Evolutionary conservation across 2,888 invertebrate genomes (phyloP).

Genomic region (Apantesis nais): DNA sequence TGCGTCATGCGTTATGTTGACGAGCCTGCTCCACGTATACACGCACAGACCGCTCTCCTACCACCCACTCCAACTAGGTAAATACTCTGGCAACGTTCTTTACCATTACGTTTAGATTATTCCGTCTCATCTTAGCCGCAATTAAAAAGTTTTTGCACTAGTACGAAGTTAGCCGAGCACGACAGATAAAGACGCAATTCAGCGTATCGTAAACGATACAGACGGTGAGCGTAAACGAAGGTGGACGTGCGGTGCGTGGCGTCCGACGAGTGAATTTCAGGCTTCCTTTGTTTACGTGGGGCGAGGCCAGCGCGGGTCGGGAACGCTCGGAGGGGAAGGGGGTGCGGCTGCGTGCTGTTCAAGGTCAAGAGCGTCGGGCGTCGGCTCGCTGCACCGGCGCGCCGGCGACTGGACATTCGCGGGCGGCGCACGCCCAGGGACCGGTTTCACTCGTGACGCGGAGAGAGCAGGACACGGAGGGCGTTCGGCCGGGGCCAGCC

Average conservation of each 20-base stretch:
- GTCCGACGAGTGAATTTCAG: slow-evolving; percentile 67
- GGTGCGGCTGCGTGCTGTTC: slow-evolving; percentile 72
- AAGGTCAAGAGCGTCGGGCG: slow-evolving; percentile 82
- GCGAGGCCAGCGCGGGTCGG: slow-evolving; percentile 64
- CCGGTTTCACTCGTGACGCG: slow-evolving; percentile 5
- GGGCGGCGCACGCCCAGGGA: slow-evolving; percentile 45
- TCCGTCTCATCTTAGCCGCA: slow-evolving; percentile 37
- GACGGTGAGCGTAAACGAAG: slow-evolving; percentile 44
- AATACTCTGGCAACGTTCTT: slow-evolving; percentile 52
- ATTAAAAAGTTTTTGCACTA: slow-evolving; percentile 33
- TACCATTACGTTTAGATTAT: slow-evolving; percentile 33
- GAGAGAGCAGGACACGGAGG: slow-evolving; percentile 41
- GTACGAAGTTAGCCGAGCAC: slow-evolving; percentile 30
- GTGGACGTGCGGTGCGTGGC: slow-evolving; percentile 50
- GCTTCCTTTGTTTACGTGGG: slow-evolving; percentile 84
- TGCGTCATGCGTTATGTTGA: slow-evolving; percentile 69
- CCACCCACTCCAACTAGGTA: slow-evolving; percentile 58
- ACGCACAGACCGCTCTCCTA: slow-evolving; percentile 56
- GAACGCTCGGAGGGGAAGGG: slow-evolving; percentile 50
- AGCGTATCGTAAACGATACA: slow-evolving; percentile 33
- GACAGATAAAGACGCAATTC: slow-evolving; percentile 34
- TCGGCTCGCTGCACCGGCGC: slow-evolving; percentile 61
- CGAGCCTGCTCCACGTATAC: slow-evolving; percentile 61
- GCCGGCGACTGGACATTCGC: slow-evolving; percentile 56
- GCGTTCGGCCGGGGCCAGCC: slow-evolving; percentile 57